Evolutionary conservation across 1,140 invertebrate species (phyloP), one percentile per base, ranked within the genome.

Genomic region (Eupeodes corollae): DNA sequence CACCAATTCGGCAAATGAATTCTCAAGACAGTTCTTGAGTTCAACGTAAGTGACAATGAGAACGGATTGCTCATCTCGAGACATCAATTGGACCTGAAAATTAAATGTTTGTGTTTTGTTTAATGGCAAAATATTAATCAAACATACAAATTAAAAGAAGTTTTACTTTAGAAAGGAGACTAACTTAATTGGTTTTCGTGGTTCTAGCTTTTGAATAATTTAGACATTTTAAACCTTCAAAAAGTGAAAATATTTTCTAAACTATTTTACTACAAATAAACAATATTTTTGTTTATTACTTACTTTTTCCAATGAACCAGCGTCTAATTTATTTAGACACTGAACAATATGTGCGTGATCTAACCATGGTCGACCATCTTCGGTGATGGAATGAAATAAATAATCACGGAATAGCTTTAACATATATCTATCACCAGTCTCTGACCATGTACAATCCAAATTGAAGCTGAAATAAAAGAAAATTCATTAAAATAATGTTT

Each of bases 351-450:
- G 96, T 39, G 91, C 85, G 75, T 96, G 82, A 73, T 98, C 95
- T 34, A 98, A 67, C 90, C 91, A 98, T 10, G 96, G 93, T 47
- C 84, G 76, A 26, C 93, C 94, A 68, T 94, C 89, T 52, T 87
- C 83, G 32, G 85, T 86, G 34, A 95, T 86, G 63, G 87, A 82
- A 75, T 99, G 95, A 73, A 98, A 98, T 55, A 98, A 72, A 69
- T 95, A 96, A 74, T 98, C 96, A 52, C 95, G 78, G 75, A 98
- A 98, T 58, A 99, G 72, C 75, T 98, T 98, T 68, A 98, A 75
- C 84, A 98, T 88, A 70, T 98, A 99, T 41, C 93, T 79, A 71
- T 96, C 92, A 30, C 94, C 94, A 21, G 93, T 98, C 73, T 99
- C 95, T 39, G 91, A 83, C 95, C 95, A 99, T 18, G 86, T 79